Conservation (phyloP, 2,888 invertebrate species). For the Pantelozetes paolii region DNA sequence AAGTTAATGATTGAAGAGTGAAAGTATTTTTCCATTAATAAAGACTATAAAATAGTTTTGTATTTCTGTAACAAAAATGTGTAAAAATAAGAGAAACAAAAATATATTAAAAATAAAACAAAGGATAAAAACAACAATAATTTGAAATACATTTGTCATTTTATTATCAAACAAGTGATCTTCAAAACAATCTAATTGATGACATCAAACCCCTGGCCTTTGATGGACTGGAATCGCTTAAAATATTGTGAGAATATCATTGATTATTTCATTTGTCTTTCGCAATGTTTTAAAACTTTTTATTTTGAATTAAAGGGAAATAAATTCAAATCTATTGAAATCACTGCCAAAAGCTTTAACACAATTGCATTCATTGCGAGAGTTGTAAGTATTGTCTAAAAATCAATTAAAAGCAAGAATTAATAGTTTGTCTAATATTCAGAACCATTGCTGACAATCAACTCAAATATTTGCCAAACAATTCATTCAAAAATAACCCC, state of each 20-base stretch:
- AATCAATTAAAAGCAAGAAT: too few species aligned
- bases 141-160: too few species aligned
- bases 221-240: constrained; percentile 47
- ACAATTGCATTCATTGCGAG: neutral
- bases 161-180: constrained; percentile 45
- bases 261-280: too few species aligned
- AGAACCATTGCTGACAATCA: constrained; percentile 79
- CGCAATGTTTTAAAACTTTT: neutral
- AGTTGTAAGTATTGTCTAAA: neutral
- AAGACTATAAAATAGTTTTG: too few species aligned
- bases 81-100: too few species aligned
- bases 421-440: too few species aligned
- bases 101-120: too few species aligned
- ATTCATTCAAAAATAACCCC: constrained; percentile 64
- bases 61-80: too few species aligned
- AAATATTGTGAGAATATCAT: constrained; percentile 46
- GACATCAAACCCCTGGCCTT: constrained; percentile 45
- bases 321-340: constrained; percentile 5
- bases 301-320: constrained; percentile 3
- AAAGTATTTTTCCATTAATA: too few species aligned
- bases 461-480: constrained; percentile 68
- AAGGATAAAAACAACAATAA: too few species aligned
- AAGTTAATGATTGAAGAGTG: too few species aligned
- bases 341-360: constrained; percentile 10
- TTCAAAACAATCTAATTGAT: constrained; percentile 48